Base-by-base conservation (phyloP, 2,113 vertebrate species). In the Xyliphius kryptos region DNA sequence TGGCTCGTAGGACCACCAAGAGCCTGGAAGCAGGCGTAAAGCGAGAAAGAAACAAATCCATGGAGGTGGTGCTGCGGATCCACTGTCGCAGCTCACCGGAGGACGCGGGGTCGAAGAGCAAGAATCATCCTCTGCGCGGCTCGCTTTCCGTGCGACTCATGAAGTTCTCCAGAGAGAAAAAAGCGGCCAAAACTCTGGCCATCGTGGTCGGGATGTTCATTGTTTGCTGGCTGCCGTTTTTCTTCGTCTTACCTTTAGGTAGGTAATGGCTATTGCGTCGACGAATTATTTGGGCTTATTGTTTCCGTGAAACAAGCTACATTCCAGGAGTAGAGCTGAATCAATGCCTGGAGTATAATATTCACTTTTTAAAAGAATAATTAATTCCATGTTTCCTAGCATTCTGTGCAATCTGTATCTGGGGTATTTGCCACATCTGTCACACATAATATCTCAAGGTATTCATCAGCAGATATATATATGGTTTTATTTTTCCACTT, bases 151-250 rank as follows among this genome's bases (percentile, higher is more conserved):
- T 99, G 49, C 82, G 96, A 11, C 87, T 99, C 36, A 88, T 98
- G 83, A 99, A 97, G 83, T 99, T 99, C 81, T 99, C 95, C 81
- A 81, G 93, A 1, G 96, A 99, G 85, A 99, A 98, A 53, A 97
- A 97, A 63, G 96, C 96, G 0, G 96, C 96, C 53, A 98, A 99
- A 76, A 99, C 96, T 1, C 86, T 99, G 0, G 96, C 95, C 61
- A 97, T 99, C 54, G 96, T 99, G 0, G 96, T 99, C 41, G 96
- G 96, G 0, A 93, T 97, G 78, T 99, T 99, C 80, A 94, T 97
- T 65, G 80, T 99, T 70, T 99, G 96, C 79, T 99, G 96, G 95
- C 87, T 99, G 64, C 96, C 96, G 0, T 99, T 99, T 81, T 99
- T 98, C 88, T 93, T 98, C 74, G 89, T 97, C 63, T 83, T 99